Base-by-base conservation (phyloP, 1,140 invertebrate species). In the Drosophila equinoxialis region DNA sequence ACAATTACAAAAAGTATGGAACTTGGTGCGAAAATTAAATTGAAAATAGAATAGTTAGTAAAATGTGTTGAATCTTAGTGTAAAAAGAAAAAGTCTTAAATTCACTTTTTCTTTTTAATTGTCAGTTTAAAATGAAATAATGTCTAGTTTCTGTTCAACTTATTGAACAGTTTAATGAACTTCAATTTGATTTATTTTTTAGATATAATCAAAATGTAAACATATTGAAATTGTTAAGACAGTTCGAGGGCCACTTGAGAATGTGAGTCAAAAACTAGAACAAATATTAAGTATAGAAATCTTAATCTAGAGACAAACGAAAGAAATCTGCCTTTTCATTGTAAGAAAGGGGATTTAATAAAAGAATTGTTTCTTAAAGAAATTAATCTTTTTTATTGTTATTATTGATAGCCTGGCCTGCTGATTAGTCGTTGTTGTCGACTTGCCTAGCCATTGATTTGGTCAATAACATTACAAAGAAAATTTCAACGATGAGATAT, bases 401-500 rank as follows among this genome's bases (percentile, higher is more conserved):
- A 70, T 66, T 74, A 14, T 48, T 42, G 17, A 35, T 39, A 58
- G n/a, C 2, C 60, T 51, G 6, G 6, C 5, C 30, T 30, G 30
- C 30, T 6, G 59, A 41, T 42, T 11, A 8, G 14, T n/a, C 11
- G 13, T 59, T 39, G 57, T 13, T 7, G 23, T 17, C 7, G 20
- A 62, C 33, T 60, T 67, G 39, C 35, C 41, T 11, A 23, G 23
- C 20, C 63, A 75, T 13, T 66, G 48, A 63, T 61, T 57, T 71
- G n/a, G 13, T 11, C 57, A 51, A 55, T 71, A 48, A 48, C 20
- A 48, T 23, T 23, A 59, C 37, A 11, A 63, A 51, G 71, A 74
- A 74, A 41, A 42, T 42, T 59, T 7, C 20, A 13, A 14, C 17
- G 74, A 76, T 76, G 68, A 76, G 74, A 76, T 72, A 68, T 65